Conservation (phyloP, 2,797 vertebrate species). For the Lepilemur ruficaudatus region DNA sequence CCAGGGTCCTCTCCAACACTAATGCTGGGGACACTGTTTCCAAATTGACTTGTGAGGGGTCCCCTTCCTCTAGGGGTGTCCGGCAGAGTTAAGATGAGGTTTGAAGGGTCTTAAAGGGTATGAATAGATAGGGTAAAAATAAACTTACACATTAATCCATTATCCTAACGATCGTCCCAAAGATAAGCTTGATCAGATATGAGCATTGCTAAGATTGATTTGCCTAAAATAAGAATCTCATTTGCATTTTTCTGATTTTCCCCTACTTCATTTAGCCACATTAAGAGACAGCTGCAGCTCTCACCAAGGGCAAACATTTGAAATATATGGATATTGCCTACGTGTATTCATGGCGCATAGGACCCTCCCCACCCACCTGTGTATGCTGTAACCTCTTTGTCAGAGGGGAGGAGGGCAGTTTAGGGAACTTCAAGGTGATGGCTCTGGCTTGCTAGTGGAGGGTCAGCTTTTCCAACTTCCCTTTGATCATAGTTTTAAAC, state of each 20-base stretch:
- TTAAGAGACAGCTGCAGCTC: conserved; percentile 73
- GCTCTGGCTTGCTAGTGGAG: conserved; percentile 2
- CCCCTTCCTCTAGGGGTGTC: neutral
- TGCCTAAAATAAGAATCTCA: conserved; percentile 79
- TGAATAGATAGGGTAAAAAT: conserved; percentile 70
- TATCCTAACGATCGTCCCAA: conserved; percentile 73
- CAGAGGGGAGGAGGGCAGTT: neutral
- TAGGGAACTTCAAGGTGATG: conserved; percentile 25
- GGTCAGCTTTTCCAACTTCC: neutral
- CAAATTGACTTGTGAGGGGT: neutral
- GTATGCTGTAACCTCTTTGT: neutral
- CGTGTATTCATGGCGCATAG: neutral
- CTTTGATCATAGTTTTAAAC: conserved; percentile 31
- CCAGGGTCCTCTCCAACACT: neutral
- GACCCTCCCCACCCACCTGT: conserved; percentile 34
- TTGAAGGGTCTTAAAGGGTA: conserved; percentile 46
- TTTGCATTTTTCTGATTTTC: conserved; percentile 82
- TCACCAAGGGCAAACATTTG: conserved; percentile 73
- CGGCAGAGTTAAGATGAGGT: conserved; percentile 11
- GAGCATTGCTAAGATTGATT: conserved; percentile 76
- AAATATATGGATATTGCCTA: conserved; percentile 48
- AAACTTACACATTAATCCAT: conserved; percentile 76
- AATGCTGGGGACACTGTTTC: neutral
- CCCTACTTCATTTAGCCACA: conserved; percentile 72
- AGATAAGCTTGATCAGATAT: conserved; percentile 78